phyloP scores from a whole-genome alignment of 2,888 invertebrate genomes.

The Seira ritae region DNA sequence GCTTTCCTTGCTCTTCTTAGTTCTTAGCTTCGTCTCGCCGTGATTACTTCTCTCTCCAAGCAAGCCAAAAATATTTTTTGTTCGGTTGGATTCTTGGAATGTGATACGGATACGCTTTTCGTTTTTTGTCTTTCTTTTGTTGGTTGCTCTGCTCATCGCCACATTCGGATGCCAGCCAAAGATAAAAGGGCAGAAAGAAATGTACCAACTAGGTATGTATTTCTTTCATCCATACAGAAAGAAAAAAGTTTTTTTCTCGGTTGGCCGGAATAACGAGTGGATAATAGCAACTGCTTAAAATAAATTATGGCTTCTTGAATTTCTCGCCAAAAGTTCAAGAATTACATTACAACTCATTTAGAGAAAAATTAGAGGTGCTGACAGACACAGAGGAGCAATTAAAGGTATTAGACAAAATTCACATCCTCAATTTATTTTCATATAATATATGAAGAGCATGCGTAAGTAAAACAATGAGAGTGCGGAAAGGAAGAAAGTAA shows the following conservation, averaged over 20 bases:
- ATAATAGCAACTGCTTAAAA: background rate
- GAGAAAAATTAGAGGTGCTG: slow-evolving; percentile 34
- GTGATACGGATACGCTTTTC: too few relatives aligned
- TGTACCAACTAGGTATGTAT: background rate
- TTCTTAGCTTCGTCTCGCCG: too few relatives aligned
- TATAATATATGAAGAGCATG: background rate
- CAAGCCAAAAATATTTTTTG: too few relatives aligned
- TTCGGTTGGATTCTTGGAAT: too few relatives aligned
- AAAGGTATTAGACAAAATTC: background rate
- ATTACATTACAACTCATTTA: background rate
- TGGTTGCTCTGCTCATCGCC: background rate
- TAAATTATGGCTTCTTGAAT: background rate
- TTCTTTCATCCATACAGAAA: background rate
- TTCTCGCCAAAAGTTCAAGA: slow-evolving; percentile 2
- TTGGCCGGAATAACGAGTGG: background rate
- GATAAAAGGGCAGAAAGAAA: background rate
- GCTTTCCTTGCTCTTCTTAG: too few relatives aligned
- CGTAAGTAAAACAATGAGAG: slow-evolving; percentile 33
- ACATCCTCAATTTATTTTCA: background rate
- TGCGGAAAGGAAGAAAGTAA: slow-evolving; percentile 28
- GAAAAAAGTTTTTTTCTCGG: background rate
- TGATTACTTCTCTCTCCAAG: too few relatives aligned
- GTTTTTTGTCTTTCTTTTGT: too few relatives aligned
- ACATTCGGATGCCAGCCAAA: background rate
- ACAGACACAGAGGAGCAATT: slow-evolving; percentile 28